phyloP scores from a whole-genome alignment of 2,113 vertebrate species.

The Petrocephalus microphthalmus region DNA sequence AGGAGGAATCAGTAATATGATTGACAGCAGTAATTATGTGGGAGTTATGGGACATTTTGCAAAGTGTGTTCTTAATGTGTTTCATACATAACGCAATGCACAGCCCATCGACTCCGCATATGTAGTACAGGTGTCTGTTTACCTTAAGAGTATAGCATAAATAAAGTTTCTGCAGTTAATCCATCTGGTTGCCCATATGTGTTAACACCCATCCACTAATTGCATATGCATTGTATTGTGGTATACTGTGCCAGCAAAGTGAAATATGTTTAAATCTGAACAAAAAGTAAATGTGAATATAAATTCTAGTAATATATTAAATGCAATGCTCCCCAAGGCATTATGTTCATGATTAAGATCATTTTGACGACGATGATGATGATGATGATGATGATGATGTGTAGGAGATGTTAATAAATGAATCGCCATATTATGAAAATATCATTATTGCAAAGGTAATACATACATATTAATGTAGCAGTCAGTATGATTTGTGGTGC shows the following conservation, averaged over 20 bases:
- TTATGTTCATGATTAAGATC: neutral
- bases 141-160: neutral
- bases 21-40: constrained; percentile 3
- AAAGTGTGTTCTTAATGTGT: neutral
- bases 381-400: neutral
- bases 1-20: constrained; percentile 8
- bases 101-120: neutral
- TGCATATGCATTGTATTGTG: neutral
- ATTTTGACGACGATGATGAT: neutral
- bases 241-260: neutral
- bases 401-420: neutral
- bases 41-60: neutral
- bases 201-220: neutral
- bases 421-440: neutral
- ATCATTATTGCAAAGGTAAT: neutral
- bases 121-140: constrained; percentile 4
- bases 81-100: neutral
- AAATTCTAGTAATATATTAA: neutral
- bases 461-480: neutral
- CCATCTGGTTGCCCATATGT: constrained; percentile 7
- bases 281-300: neutral
- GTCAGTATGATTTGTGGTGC: neutral
- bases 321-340: neutral
- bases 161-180: neutral
- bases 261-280: neutral